These are phyloP conservation scores for Hemitrygon akajei DNA, from an alignment of 2,797 vertebrate genomes.

Conservation along the genomic window DNA sequence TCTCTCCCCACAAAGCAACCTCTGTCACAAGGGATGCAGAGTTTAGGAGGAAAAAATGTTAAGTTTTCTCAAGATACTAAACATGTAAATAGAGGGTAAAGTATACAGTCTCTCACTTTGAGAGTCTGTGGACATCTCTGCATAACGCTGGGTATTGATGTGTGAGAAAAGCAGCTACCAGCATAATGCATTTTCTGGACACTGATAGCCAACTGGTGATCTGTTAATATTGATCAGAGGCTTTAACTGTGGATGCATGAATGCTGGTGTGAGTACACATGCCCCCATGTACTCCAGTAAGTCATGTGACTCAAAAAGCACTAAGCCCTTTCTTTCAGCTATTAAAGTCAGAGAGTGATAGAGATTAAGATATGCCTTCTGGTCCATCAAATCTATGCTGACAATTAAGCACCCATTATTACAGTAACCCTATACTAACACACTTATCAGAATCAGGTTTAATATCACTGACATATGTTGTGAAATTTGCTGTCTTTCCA, in stretches of 20 bases:
- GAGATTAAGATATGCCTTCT: too few relatives aligned
- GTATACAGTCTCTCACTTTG: neutral
- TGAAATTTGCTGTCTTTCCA: too few relatives aligned
- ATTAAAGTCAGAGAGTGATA: too few relatives aligned
- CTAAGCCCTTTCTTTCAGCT: neutral
- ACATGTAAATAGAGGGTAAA: neutral
- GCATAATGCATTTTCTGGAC: neutral
- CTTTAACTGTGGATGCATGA: neutral
- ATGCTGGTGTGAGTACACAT: neutral
- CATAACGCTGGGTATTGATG: neutral
- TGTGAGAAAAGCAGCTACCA: slow-evolving; percentile 1
- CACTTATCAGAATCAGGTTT: too few relatives aligned
- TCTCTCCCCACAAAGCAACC: neutral
- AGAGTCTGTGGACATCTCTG: neutral
- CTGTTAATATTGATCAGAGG: neutral
- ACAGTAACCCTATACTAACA: too few relatives aligned
- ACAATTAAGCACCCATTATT: too few relatives aligned
- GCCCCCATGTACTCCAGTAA: neutral
- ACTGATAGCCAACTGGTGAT: neutral
- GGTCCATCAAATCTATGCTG: too few relatives aligned
- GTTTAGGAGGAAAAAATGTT: neutral
- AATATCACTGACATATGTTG: too few relatives aligned
- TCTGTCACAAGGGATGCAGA: neutral
- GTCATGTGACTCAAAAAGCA: neutral
- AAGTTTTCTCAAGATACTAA: neutral